Evolutionary conservation across 2,797 vertebrate genomes (phyloP).

Genomic region (Leptoclinus maculatus): DNA sequence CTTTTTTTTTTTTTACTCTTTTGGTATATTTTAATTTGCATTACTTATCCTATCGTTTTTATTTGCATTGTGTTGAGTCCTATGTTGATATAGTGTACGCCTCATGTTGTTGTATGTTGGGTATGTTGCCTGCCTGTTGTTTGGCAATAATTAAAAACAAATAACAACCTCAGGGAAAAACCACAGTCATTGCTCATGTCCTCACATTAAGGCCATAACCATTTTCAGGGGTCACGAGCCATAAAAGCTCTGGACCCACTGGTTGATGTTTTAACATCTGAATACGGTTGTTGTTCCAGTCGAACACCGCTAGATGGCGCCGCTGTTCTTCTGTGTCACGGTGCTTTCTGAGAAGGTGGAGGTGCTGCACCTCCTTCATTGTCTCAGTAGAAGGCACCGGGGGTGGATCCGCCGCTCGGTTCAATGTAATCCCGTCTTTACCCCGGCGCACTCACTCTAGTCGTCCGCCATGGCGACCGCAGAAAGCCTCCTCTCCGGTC

Average conservation of each 20-base stretch:
- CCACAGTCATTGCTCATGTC: too few species aligned
- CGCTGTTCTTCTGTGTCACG: slow-evolving; percentile 21
- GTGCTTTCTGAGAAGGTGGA: slow-evolving; percentile 52
- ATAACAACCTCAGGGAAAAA: too few species aligned
- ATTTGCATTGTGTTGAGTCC: background rate
- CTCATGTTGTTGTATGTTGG: too few species aligned
- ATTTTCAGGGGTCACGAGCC: background rate
- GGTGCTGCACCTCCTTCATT: slow-evolving; percentile 77
- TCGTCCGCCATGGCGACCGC: slow-evolving; percentile 87
- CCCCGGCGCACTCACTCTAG: slow-evolving; percentile 65
- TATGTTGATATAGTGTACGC: too few species aligned
- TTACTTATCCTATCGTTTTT: background rate
- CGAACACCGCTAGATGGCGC: slow-evolving; percentile 67
- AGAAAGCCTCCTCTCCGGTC: slow-evolving; percentile 61
- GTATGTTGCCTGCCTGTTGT: too few species aligned
- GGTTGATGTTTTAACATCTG: too few species aligned
- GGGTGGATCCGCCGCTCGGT: slow-evolving; percentile 72
- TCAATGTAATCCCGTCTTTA: slow-evolving; percentile 80
- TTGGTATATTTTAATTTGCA: background rate
- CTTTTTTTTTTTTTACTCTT: too few species aligned
- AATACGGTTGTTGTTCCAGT: background rate
- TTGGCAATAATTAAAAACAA: too few species aligned
- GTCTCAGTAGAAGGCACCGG: slow-evolving; percentile 70
- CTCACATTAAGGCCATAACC: background rate
- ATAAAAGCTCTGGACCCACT: too few species aligned